Base-by-base conservation (phyloP, 2,888 invertebrate genomes). In the Deilephila porcellus region DNA sequence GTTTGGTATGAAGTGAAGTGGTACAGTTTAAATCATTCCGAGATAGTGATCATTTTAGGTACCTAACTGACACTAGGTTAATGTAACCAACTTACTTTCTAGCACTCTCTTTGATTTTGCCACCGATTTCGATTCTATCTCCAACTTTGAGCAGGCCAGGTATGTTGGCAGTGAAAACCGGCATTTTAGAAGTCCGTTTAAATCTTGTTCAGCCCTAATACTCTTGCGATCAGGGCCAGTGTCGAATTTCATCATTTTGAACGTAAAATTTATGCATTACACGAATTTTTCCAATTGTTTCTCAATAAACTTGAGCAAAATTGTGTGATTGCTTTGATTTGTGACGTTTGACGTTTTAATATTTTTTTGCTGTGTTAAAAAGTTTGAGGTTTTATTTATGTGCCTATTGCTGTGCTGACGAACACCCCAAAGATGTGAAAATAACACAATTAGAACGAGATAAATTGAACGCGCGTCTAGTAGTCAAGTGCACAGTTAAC, bases 41-140 rank as follows among this genome's bases (percentile, higher is more conserved):
- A 63, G 7, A 14, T 14, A 11, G 45, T 45, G 14, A 14, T 45
- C 3, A 45, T 3, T 11, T 45, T 45, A 45, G 3, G 2, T 4
- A n/a, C n/a, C n/a, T n/a, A 14, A 45, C 11, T 8, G 11, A 8
- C 0, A 37, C 4, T 6, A 6, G 45, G 17, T 20, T 64, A n/a
- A 70, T 71, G 25, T 17, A 25, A 76, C 11, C 11, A 11, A 11
- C 91, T 88, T 86, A 94, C 94, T 94, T 94, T 78, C 93, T 85
- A 52, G 94, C 94, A 81, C 92, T 92, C 73, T 94, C 93, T 78
- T 93, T 93, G 78, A 94, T 94, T 89, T 92, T 93, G 56, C 94
- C 94, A 62, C 94, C 94, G 74, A 94, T 93, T 86, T 94, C 94
- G 63, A 94, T 93, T 78, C 88, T 88, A 76, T 94, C 94, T 6